These are phyloP conservation scores for Drosophila sulfurigaster DNA, from an alignment of 1,140 invertebrate genomes.

Conservation along the genomic window DNA sequence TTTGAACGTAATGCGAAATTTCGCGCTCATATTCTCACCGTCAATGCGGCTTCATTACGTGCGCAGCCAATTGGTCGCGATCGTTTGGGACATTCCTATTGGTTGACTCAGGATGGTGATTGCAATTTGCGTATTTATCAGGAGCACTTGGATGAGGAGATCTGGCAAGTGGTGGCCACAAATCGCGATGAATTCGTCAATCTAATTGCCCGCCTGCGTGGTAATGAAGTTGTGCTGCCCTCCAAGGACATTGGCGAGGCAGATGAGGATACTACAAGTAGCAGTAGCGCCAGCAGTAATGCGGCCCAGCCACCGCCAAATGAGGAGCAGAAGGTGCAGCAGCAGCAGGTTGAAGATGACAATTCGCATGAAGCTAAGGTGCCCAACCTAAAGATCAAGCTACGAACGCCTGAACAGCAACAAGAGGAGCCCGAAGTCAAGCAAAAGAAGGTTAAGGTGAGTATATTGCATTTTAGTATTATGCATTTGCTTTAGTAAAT, in stretches of 20 bases:
- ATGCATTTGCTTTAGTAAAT: neutral
- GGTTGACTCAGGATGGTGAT: slow-evolving; percentile 95
- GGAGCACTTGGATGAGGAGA: slow-evolving; percentile 98
- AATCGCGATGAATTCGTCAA: slow-evolving; percentile 91
- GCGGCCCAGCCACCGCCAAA: slow-evolving; percentile 76
- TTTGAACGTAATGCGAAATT: slow-evolving; percentile 98
- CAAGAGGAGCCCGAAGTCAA: slow-evolving; percentile 30
- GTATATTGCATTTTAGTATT: slow-evolving; percentile 1
- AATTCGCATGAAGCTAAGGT: slow-evolving; percentile 50
- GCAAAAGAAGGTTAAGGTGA: slow-evolving; percentile 65
- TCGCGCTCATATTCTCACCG: slow-evolving; percentile 95
- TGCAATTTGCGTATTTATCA: slow-evolving; percentile 96
- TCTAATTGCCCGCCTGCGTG: slow-evolving; percentile 90
- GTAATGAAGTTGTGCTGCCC: slow-evolving; percentile 88
- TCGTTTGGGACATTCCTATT: slow-evolving; percentile 95
- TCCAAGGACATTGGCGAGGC: slow-evolving; percentile 86
- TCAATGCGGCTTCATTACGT: slow-evolving; percentile 91
- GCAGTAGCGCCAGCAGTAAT: slow-evolving; percentile 83
- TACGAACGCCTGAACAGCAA: slow-evolving; percentile 56
- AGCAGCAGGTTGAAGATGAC: slow-evolving; percentile 78
- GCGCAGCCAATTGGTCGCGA: slow-evolving; percentile 95
- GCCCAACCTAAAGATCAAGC: slow-evolving; percentile 81
- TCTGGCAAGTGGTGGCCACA: slow-evolving; percentile 96
- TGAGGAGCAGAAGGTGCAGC: slow-evolving; percentile 67
- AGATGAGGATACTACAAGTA: slow-evolving; percentile 89